Percentiles rank a stretch among this genome's conserved stretches.
phyloP scores from a whole-genome alignment of 2,797 vertebrate genomes.

The Luscinia megarhynchos region DNA sequence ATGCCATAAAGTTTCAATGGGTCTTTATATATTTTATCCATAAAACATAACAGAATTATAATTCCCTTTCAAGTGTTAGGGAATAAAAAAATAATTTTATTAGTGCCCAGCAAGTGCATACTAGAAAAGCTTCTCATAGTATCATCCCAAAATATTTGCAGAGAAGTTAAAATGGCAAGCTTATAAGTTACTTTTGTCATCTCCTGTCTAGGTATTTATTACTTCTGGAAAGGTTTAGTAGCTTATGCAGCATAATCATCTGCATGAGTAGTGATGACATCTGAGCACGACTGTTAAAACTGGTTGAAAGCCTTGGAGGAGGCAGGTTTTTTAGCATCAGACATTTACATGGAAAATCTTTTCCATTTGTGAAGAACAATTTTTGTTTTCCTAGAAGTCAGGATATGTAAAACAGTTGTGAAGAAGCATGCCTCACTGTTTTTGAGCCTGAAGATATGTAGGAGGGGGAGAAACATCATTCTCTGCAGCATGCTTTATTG shows the following conservation, averaged over 20 bases:
- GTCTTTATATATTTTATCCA: not conserved
- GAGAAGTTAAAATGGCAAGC: not conserved
- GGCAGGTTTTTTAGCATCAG: not conserved
- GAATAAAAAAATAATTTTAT: not conserved
- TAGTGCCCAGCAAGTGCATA: not conserved
- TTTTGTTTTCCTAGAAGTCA: constrained; percentile 46
- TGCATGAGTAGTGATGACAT: not conserved
- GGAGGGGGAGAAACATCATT: not conserved
- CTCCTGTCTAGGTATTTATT: not conserved
- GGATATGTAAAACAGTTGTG: not conserved
- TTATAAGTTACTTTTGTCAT: not conserved
- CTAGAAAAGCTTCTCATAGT: not conserved
- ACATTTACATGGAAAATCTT: constrained; percentile 13
- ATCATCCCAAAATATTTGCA: not conserved
- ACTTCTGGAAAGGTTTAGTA: not conserved
- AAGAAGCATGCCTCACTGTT: not conserved
- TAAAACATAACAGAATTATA: not conserved
- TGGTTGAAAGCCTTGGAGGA: not conserved
- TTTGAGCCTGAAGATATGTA: not conserved
- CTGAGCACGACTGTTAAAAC: not conserved
- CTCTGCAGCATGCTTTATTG: not conserved
- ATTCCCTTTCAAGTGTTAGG: not conserved
- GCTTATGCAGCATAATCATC: not conserved
- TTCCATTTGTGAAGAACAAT: not conserved
- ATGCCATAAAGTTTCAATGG: not conserved